phyloP scores from a whole-genome alignment of 2,113 vertebrate genomes.

The Tauraco erythrolophus region DNA sequence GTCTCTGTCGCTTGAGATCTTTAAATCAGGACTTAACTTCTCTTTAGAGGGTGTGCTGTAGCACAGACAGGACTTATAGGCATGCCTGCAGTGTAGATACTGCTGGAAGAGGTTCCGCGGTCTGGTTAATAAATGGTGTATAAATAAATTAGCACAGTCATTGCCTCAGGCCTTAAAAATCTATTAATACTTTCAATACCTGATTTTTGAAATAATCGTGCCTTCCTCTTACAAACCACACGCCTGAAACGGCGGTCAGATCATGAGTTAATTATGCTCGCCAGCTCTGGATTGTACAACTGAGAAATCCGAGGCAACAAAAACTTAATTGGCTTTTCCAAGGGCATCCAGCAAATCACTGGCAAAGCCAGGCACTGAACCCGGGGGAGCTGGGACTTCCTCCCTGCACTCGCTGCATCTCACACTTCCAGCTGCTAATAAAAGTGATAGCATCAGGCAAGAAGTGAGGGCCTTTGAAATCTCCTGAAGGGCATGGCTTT shows the following conservation, averaged over 20 bases:
- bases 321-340: constrained; percentile 59
- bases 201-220: constrained; percentile 7
- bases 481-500: neutral
- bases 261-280: constrained; percentile 39
- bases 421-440: neutral
- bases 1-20: neutral
- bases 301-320: constrained; percentile 27
- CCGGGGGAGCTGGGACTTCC: neutral
- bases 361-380: neutral
- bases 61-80: neutral
- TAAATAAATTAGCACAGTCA: constrained; percentile 43
- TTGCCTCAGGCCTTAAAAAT: constrained; percentile 50
- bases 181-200: constrained; percentile 51
- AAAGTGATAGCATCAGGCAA: neutral
- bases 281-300: constrained; percentile 4
- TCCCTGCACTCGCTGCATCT: neutral
- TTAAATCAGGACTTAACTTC: neutral
- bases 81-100: neutral
- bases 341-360: constrained; percentile 49
- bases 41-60: neutral
- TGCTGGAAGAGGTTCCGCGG: neutral
- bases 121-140: neutral
- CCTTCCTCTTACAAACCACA: constrained; percentile 4
- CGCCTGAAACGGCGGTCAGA: neutral
- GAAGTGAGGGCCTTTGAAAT: neutral